A percentile compares a stretch with the other conserved stretches of the same genome.
Evolutionary conservation across 1,140 invertebrate species (phyloP).

Genomic region (Sweltsa coloradensis): DNA sequence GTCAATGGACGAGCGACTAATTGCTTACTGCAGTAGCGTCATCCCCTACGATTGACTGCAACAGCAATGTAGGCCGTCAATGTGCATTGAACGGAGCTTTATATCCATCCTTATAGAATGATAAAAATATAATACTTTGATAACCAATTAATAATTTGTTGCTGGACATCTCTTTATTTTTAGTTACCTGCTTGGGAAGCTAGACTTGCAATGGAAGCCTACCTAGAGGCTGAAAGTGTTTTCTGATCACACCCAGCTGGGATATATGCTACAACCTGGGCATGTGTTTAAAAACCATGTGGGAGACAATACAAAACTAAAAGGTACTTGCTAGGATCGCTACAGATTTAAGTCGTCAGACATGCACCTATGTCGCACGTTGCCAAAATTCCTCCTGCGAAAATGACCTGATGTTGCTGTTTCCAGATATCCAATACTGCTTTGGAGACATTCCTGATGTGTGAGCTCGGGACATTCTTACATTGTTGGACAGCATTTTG

Average conservation of each 20-base stretch:
- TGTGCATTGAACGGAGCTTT: too few species aligned
- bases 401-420: conserved; percentile 55
- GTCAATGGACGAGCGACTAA: too few species aligned
- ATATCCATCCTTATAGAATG: too few species aligned
- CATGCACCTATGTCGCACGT: conserved; percentile 56
- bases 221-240: conserved; percentile 59
- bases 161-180: conserved; percentile 17
- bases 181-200: conserved; percentile 65
- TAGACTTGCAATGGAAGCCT: conserved; percentile 62
- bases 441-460: conserved; percentile 59
- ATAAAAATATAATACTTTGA: too few species aligned
- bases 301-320: conserved; percentile 44
- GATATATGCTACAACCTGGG: conserved; percentile 59
- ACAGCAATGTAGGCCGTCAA: too few species aligned
- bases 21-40: too few species aligned
- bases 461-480: conserved; percentile 62
- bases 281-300: conserved; percentile 47
- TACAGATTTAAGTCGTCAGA: conserved; percentile 57
- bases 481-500: conserved; percentile 65
- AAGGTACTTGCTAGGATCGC: conserved; percentile 54
- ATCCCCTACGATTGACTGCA: too few species aligned
- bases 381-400: conserved; percentile 56
- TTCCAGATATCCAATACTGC: conserved; percentile 54
- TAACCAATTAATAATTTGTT: conserved; percentile 12
- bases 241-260: conserved; percentile 44